A percentile compares a stretch with the other conserved stretches of the same genome.
phyloP scores from a whole-genome alignment of 1,140 invertebrate species.

The Physella acuta region DNA sequence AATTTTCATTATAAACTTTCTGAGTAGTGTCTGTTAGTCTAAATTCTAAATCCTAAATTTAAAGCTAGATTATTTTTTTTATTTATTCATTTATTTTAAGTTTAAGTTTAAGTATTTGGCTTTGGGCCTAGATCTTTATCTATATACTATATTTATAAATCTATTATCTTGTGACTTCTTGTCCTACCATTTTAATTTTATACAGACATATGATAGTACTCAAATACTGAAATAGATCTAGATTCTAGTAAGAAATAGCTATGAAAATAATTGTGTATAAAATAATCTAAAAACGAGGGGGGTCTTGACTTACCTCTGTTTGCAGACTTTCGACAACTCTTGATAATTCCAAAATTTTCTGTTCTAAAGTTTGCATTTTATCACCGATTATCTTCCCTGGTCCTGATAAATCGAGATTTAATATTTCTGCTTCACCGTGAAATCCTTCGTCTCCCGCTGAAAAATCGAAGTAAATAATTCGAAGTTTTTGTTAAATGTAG shows the following conservation, averaged over 20 bases:
- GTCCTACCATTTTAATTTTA: neutral
- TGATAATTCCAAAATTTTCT: neutral
- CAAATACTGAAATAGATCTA: neutral
- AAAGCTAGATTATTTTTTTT: no score
- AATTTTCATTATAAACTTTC: no score
- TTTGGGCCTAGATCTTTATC: neutral
- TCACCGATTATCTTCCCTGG: neutral
- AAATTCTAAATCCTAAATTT: no score
- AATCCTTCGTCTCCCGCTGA: neutral
- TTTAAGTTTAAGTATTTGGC: neutral
- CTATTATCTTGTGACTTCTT: neutral
- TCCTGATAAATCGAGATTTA: neutral
- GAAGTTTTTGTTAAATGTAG: neutral
- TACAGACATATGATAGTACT: neutral
- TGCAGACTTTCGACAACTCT: slow-evolving; percentile 1
- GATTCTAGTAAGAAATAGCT: neutral
- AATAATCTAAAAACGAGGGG: neutral
- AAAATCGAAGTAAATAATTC: neutral
- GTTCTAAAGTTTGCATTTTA: neutral
- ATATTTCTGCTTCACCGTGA: neutral
- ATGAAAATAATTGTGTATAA: neutral
- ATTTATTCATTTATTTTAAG: no score
- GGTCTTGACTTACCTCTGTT: slow-evolving; percentile 2
- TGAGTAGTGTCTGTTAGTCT: no score
- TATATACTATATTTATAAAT: neutral